Conservation (phyloP, 1,140 invertebrate genomes). For the Heliconius himera region DNA sequence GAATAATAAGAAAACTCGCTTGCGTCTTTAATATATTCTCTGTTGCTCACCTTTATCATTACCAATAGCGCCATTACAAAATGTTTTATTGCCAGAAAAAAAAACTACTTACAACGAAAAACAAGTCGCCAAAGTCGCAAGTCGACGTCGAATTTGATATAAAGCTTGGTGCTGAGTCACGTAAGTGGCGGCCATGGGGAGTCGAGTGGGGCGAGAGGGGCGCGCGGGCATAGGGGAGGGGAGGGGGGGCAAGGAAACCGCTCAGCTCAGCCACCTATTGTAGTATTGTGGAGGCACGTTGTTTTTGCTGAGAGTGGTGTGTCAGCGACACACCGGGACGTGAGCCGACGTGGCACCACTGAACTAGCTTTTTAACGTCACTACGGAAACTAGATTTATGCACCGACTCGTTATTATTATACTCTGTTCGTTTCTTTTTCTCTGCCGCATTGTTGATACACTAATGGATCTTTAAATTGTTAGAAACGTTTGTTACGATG, state of each 20-base stretch:
- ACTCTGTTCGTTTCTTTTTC: constrained; percentile 11
- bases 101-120: constrained; percentile 62
- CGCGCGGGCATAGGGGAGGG: constrained; percentile 3
- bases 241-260: constrained; percentile 49
- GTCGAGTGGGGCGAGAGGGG: constrained; percentile 40
- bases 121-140: constrained; percentile 62
- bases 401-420: constrained; percentile 36
- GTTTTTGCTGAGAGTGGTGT: constrained; percentile 69
- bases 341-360: constrained; percentile 52
- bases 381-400: constrained; percentile 47
- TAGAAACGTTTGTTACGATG: neutral
- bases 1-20: constrained; percentile 41
- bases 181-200: constrained; percentile 58
- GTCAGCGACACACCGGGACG: constrained; percentile 59
- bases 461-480: constrained; percentile 5
- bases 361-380: constrained; percentile 53
- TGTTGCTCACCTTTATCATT: constrained; percentile 58
- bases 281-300: constrained; percentile 72
- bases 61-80: constrained; percentile 59
- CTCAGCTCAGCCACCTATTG: constrained; percentile 70
- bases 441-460: neutral
- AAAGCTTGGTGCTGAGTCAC: constrained; percentile 70
- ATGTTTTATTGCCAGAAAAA: constrained; percentile 63
- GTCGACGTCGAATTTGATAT: constrained; percentile 74
- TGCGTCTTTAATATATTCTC: constrained; percentile 56